These are phyloP conservation scores for Ormyrus labotus DNA, from an alignment of 2,888 invertebrate species.

Conservation along the genomic window DNA sequence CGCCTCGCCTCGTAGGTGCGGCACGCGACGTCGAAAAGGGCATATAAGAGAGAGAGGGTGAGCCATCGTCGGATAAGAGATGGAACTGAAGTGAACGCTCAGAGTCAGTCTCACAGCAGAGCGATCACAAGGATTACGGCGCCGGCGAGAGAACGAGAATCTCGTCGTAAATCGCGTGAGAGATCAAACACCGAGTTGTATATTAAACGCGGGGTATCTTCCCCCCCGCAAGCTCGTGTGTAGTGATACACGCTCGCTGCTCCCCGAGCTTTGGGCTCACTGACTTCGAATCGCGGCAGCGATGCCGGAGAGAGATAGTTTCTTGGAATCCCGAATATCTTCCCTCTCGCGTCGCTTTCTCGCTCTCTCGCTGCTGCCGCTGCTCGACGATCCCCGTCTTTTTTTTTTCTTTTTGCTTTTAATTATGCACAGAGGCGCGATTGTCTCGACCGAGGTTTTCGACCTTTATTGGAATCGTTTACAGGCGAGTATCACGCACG, in stretches of 20 bases:
- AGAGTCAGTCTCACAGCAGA: constrained; percentile 73
- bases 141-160: constrained; percentile 22
- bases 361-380: no score
- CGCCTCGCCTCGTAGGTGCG: background rate
- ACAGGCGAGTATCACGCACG: background rate
- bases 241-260: background rate
- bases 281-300: constrained; percentile 17
- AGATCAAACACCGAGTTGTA: constrained; percentile 74
- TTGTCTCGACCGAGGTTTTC: no score
- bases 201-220: constrained; percentile 69
- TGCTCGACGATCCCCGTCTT: background rate
- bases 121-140: constrained; percentile 73
- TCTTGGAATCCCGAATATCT: constrained; percentile 46
- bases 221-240: background rate
- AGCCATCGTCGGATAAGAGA: constrained; percentile 52
- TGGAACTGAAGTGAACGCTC: constrained; percentile 67
- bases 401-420: background rate
- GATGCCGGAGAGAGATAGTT: constrained; percentile 32
- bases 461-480: constrained; percentile 23
- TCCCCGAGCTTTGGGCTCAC: constrained; percentile 14
- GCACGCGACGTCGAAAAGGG: constrained; percentile 22
- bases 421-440: background rate
- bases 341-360: background rate
- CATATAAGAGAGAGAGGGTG: constrained; percentile 25
- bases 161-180: constrained; percentile 74